Evolutionary conservation across 2,797 vertebrate genomes (phyloP).

Genomic region (Typhlichthys eigenmanni): DNA sequence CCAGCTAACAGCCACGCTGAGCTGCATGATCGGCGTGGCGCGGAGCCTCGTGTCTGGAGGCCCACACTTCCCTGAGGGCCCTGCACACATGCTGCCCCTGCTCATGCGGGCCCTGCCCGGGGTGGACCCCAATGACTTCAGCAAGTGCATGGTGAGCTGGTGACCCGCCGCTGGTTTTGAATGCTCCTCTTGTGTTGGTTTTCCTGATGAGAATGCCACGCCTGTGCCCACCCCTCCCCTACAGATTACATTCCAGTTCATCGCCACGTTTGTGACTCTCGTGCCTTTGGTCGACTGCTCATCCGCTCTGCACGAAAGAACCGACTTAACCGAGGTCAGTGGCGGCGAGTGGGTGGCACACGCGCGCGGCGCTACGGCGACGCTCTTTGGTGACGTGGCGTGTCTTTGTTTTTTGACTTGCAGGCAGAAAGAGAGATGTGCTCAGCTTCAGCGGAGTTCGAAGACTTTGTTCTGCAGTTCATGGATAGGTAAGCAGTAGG

Average conservation of each 20-base stretch:
- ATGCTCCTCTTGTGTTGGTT: background rate
- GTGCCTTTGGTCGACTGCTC: conserved; percentile 99
- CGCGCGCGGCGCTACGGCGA: background rate
- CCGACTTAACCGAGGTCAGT: conserved; percentile 89
- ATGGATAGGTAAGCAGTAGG: conserved; percentile 88
- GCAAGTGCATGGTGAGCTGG: conserved; percentile 94
- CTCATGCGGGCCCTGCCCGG: conserved; percentile 96
- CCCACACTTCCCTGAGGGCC: conserved; percentile 90
- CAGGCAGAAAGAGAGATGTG: conserved; percentile 95
- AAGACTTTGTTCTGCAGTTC: conserved; percentile 97
- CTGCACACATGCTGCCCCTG: conserved; percentile 95
- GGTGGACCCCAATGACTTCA: conserved; percentile 98
- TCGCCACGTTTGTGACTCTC: conserved; percentile 97
- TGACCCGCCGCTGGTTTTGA: conserved; percentile 1
- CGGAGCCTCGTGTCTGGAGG: conserved; percentile 92
- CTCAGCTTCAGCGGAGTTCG: conserved; percentile 95
- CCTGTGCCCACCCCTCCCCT: background rate
- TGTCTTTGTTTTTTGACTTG: conserved; percentile 7
- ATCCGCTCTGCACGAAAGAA: conserved; percentile 87
- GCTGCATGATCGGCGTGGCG: conserved; percentile 96
- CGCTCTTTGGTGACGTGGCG: background rate
- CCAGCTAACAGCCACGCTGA: conserved; percentile 95
- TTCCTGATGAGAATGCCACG: background rate
- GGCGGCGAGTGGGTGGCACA: background rate
- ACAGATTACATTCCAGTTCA: conserved; percentile 99